Evolutionary conservation across 2,888 invertebrate species (phyloP), one percentile per base, ranked within the genome.

Genomic region (Drosophila falleni): DNA sequence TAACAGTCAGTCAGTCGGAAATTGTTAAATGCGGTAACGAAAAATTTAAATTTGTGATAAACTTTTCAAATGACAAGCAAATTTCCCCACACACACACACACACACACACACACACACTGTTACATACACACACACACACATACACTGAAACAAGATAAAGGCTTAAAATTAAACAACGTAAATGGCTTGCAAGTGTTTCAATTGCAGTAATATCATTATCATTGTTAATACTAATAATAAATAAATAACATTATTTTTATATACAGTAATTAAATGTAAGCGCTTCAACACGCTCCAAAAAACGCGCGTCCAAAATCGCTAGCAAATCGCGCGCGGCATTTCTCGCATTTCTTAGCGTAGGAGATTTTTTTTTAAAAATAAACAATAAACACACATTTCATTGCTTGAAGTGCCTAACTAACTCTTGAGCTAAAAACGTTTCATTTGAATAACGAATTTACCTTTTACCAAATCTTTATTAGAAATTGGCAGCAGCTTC

Each of bases 1-100:
- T 80, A 77, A 49, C 60, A 19, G 23, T 46, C 50, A 19, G 23
- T 46, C 50, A 44, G 31, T 35, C 47, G 62, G 42, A 74, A 71
- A 71, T 70, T 70, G 54, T 63, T 39, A 47, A 74, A 55, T 68
- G 59, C 59, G 59, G 50, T 68, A 66, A 60, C 63, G 65, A 78
- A 74, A 69, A 74, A 74, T 80, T n/a, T n/a, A 69, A 74, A 74
- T 80, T 83, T 81, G 81, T 81, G 81, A 81, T 81, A 81, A 74
- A 71, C 87, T 83, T 74, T 87, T 87, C 70, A 66, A 77, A 83
- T 76, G 84, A 84, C 50, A 78, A 80, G 70, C 65, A 69, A 77
- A 74, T 79, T 88, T 86, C 65, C 26, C 56, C 33, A 37, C 37
- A 37, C 37, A 37, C 37, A 5, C 11, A 51, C 37, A 56, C n/a